These are phyloP conservation scores for Ctenicera cuprea DNA, from an alignment of 2,888 invertebrate genomes.

Conservation along the genomic window DNA sequence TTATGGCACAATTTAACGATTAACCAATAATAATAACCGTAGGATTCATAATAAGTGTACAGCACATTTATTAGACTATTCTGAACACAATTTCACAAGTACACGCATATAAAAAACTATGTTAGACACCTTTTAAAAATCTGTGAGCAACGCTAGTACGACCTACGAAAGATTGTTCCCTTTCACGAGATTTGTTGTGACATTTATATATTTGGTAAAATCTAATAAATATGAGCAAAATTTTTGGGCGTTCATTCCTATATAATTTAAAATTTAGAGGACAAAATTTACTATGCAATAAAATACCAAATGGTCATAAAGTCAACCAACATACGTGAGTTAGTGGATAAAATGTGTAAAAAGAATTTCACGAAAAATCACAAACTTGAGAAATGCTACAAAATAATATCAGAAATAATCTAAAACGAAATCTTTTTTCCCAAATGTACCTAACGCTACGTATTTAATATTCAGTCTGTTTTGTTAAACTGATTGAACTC, in stretches of 20 bases:
- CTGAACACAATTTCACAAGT: constrained; percentile 36
- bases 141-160: constrained; percentile 36
- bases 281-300: too few relatives aligned
- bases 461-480: constrained; percentile 37
- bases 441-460: not conserved
- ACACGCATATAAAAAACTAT: constrained; percentile 38
- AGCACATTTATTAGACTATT: constrained; percentile 38
- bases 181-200: constrained; percentile 14
- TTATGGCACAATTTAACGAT: constrained; percentile 55
- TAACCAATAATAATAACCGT: constrained; percentile 34
- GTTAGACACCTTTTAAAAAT: constrained; percentile 28
- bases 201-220: constrained; percentile 2
- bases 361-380: too few relatives aligned
- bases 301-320: constrained; percentile 20
- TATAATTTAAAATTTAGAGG: too few relatives aligned
- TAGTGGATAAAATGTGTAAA: too few relatives aligned
- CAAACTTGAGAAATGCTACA: not conserved
- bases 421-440: not conserved
- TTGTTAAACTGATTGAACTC: constrained; percentile 7
- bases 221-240: not conserved
- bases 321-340: constrained; percentile 1
- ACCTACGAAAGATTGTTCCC: constrained; percentile 49
- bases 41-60: constrained; percentile 22
- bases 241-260: not conserved
- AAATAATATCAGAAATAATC: not conserved